Evolutionary conservation across 2,113 vertebrate genomes (phyloP).

Genomic region (Zosterops lateralis): DNA sequence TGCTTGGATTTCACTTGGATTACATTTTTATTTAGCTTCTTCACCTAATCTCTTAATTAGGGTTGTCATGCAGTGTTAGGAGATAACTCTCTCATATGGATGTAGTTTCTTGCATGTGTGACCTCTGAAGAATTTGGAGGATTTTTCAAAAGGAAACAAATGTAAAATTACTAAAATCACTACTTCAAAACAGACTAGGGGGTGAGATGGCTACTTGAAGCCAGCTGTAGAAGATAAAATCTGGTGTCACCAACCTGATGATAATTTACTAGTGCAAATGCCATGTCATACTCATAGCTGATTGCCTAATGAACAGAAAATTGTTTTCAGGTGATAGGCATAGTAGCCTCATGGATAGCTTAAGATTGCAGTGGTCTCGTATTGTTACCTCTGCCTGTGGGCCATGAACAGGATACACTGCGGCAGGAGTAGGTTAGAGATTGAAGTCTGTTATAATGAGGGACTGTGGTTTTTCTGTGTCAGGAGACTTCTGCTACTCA

Average conservation of each 20-base stretch:
- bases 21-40: neutral
- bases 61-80: neutral
- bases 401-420: neutral
- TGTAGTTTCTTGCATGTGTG: neutral
- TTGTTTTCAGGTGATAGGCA: conserved; percentile 17
- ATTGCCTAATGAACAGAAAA: conserved; percentile 21
- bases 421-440: neutral
- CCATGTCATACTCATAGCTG: neutral
- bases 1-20: neutral
- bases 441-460: fast-evolving
- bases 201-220: neutral
- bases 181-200: neutral
- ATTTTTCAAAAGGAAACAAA: neutral
- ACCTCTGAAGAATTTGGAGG: neutral
- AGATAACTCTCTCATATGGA: neutral
- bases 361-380: neutral
- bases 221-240: neutral
- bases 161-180: neutral
- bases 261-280: conserved; percentile 9
- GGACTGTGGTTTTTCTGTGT: neutral
- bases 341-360: neutral
- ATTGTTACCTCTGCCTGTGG: neutral
- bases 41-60: neutral
- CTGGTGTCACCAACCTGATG: neutral
- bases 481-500: neutral